Evolutionary conservation across 35 echinoderm and acorn worm species (phyloP), one percentile per base, ranked within the genome.

Genomic region (Apostichopus parvimensis): DNA sequence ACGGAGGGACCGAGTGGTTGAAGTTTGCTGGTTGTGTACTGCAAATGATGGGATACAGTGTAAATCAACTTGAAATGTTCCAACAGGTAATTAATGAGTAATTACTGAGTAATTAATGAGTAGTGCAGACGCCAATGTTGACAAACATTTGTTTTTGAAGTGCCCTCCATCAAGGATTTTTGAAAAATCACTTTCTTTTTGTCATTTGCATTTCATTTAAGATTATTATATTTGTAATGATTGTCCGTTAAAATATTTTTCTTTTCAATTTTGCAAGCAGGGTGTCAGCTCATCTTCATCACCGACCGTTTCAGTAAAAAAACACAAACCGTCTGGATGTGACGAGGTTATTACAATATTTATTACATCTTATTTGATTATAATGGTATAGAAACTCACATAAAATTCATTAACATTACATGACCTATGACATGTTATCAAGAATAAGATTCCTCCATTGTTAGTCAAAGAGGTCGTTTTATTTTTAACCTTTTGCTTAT

Each of bases 21-120:
- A 92, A 80, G 25, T 98, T 98, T 88, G 55, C 87, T 17, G 52
- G 73, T 9, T 96, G 94, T 88, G 57, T 98, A 17, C 87, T 98
- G 17, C 73, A 88, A 21, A 70, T 95, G 80, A 98, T 98, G 94
- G 97, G 97, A 24, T 98, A 95, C 68, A 91, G 94, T 55, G 70
- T 94, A 87, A 56, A 71, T 18, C 86, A 94, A 60, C 71, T 98
- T 15, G 65, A 52, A 20, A 72, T 95, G 61, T 93, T 89, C 70
- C 20, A 59, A 15, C 92, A 94, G 93, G 96, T 95, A 72, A 64
- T 21, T 0, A 24, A 64, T 6, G 6, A 24, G 6, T 14, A 34
- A 53, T 59, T 28, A 28, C 82, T 25, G 26, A 28, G 26, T 28
- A 28, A n/a, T n/a, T n/a, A 28, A 84, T 20, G 93, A n/a, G n/a